Evolutionary conservation across 64 coral and sea anemone genomes (phyloP).

Genomic region (Stichodactyla mertensii): DNA sequence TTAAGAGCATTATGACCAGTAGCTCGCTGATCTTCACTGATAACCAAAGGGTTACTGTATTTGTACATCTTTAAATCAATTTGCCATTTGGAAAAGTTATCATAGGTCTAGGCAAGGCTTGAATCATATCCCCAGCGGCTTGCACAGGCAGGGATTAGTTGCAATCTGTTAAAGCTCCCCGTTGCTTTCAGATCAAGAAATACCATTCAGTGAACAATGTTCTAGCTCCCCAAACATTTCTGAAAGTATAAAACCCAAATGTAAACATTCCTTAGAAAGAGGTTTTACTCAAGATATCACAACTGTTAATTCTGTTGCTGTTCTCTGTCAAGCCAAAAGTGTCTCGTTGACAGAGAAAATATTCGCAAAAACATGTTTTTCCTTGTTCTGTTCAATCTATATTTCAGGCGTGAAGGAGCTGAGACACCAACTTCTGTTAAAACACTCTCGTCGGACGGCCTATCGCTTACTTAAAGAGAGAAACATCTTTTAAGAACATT

Average conservation of each 20-base stretch:
- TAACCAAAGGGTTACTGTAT: too few species aligned
- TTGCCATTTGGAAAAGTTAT: slow-evolving; percentile 11
- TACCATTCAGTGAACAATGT: neutral
- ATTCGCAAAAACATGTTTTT: slow-evolving; percentile 2
- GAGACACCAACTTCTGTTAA: neutral
- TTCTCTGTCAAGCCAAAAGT: neutral
- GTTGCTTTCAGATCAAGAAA: neutral
- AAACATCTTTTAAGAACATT: neutral
- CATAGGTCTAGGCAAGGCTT: neutral
- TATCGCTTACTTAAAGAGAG: slow-evolving; percentile 18
- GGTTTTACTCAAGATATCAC: neutral
- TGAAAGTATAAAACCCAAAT: neutral
- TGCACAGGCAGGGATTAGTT: neutral
- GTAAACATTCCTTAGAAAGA: neutral
- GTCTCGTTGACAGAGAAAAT: slow-evolving; percentile 4
- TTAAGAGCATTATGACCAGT: neutral
- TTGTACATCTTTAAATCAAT: neutral
- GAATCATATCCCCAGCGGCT: neutral
- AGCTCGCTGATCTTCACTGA: neutral
- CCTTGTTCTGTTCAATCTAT: slow-evolving; percentile 9
- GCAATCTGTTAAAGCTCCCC: neutral
- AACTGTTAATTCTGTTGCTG: neutral
- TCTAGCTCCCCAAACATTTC: neutral
- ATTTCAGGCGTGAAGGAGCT: neutral
- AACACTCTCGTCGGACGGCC: neutral